phyloP scores from a whole-genome alignment of 2,797 vertebrate species.

The Megalops cyprinoides region DNA sequence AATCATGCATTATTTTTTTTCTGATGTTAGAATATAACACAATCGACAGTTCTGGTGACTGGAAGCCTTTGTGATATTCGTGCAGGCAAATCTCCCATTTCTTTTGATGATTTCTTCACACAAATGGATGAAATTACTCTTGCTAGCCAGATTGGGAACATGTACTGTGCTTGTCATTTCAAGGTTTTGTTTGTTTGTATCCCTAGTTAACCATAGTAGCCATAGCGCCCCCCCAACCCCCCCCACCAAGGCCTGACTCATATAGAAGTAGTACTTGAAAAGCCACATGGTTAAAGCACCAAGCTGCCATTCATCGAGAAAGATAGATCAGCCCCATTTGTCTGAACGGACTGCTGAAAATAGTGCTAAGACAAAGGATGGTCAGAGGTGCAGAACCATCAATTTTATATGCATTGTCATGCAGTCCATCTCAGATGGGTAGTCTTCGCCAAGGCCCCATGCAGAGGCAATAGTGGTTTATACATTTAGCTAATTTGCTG shows the following conservation, averaged over 20 bases:
- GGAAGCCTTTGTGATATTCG: not conserved
- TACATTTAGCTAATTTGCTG: too few relatives aligned
- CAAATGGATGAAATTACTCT: too few relatives aligned
- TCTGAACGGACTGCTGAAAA: slow-evolving; percentile 11
- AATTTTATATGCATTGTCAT: not conserved
- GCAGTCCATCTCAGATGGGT: not conserved
- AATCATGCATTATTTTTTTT: too few relatives aligned
- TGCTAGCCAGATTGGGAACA: too few relatives aligned
- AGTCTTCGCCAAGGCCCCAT: not conserved
- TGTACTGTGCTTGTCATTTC: too few relatives aligned
- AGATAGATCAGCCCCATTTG: slow-evolving; percentile 5
- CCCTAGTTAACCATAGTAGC: too few relatives aligned
- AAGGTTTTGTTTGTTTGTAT: too few relatives aligned
- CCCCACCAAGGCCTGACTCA: too few relatives aligned
- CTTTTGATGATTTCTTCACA: too few relatives aligned
- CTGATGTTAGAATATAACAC: not conserved
- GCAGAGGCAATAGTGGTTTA: not conserved
- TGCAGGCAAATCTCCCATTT: not conserved
- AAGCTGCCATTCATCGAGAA: slow-evolving; percentile 1
- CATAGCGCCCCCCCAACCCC: too few relatives aligned
- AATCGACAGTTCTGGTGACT: not conserved
- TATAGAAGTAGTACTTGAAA: too few relatives aligned
- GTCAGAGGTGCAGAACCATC: not conserved
- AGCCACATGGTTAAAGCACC: not conserved
- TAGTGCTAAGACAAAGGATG: slow-evolving; percentile 7